Evolutionary conservation across 2,797 vertebrate genomes (phyloP).

Genomic region (Falco biarmicus): DNA sequence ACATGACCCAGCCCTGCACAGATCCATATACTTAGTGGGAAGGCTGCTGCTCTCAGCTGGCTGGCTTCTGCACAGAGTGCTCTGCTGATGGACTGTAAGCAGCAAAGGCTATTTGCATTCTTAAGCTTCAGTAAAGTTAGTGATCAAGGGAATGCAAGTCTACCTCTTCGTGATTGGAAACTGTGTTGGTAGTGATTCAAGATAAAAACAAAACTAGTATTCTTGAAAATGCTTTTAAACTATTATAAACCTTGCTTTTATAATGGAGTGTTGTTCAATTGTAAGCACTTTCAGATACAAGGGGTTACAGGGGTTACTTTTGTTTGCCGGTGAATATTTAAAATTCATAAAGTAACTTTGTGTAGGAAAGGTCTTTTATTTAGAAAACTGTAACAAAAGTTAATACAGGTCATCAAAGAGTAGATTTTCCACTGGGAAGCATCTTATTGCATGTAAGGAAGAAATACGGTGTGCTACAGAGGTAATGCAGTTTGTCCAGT

Average conservation of each 20-base stretch:
- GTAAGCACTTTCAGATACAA: constrained; percentile 13
- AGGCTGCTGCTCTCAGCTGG: not conserved
- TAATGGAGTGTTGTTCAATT: not conserved
- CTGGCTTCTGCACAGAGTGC: not conserved
- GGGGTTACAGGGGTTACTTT: constrained; percentile 19
- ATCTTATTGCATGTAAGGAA: constrained; percentile 6
- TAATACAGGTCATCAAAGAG: constrained; percentile 26
- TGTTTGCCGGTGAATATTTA: not conserved
- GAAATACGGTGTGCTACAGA: not conserved
- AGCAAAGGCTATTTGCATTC: not conserved
- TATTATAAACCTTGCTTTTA: not conserved
- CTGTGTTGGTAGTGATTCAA: not conserved
- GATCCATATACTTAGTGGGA: not conserved
- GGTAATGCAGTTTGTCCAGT: not conserved
- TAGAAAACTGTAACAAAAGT: constrained; percentile 21
- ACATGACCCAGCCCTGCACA: not conserved
- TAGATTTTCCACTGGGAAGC: constrained; percentile 13
- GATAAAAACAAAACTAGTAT: not conserved
- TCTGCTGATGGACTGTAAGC: not conserved
- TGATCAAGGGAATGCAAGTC: not conserved
- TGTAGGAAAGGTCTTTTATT: constrained; percentile 24
- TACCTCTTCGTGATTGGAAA: not conserved
- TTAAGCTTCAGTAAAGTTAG: not conserved
- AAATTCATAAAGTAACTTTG: constrained; percentile 17
- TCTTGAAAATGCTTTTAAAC: not conserved